Evolutionary conservation across 1,140 invertebrate species (phyloP), one percentile per base, ranked within the genome.

Genomic region (Galleria mellonella): DNA sequence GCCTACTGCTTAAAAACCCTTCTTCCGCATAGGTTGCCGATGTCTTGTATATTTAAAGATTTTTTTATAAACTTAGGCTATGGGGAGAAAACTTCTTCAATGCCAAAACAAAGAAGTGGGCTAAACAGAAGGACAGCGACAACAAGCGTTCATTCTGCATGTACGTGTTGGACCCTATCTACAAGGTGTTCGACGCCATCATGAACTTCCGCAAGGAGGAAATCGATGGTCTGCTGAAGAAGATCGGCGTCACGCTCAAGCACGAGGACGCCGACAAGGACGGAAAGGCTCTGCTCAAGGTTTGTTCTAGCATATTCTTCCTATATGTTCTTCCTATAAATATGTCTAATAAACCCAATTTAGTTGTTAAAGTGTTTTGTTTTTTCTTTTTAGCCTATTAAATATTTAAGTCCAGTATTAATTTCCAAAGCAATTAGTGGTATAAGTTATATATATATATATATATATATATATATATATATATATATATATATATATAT

Each of bases 61-160:
- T n/a, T n/a, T 23, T 23, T 23, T 23, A 6, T 23, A 6, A n/a
- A n/a, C 5, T 2, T 40, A 89, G 88, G 62, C 82, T 97, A 12
- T 99, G 95, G 95, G 98, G 98, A 78, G 98, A 99, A 86, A 98
- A 97, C 79, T 99, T 99, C 91, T 99, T 98, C 89, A 98, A 98
- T 62, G 88, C 94, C 36, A 95, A 94, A 72, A 97, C 96, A 48
- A 99, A 99, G 92, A 99, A 99, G 79, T 99, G 98, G 98, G 89
- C 93, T 13, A 99, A 97, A 81, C 91, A 93, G 71, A 96, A 95
- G 88, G 92, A 95, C 71, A 88, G 87, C 17, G 94, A 96, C 56
- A 96, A 97, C 90, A 97, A 97, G 77, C 92, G 98, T 66, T 98
- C 98, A 1, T 99, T 99, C 91, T 95, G 92, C 76, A 98, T 99